A percentile compares a stretch with the other conserved stretches of the same genome.
These are phyloP conservation scores for Dynastes hyllus DNA, from an alignment of 2,888 invertebrate species.

Conservation along the genomic window DNA sequence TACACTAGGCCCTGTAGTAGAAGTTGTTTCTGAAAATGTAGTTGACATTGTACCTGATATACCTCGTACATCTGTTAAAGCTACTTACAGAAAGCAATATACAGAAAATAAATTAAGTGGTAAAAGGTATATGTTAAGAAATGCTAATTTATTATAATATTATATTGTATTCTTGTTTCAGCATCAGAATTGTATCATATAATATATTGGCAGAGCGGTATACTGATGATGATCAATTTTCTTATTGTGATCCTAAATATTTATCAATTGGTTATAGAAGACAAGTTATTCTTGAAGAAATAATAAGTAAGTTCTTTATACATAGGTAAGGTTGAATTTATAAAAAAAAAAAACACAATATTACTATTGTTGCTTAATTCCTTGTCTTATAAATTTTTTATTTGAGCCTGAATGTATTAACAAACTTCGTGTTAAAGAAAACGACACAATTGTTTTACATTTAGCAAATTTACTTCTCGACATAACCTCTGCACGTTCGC, in stretches of 20 bases:
- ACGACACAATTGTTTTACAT: too few relatives aligned
- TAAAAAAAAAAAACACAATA: too few relatives aligned
- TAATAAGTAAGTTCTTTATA: constrained; percentile 54
- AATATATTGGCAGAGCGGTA: constrained; percentile 93
- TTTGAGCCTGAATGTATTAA: too few relatives aligned
- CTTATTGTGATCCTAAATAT: constrained; percentile 87
- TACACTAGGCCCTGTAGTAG: constrained; percentile 72
- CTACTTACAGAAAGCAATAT: constrained; percentile 75
- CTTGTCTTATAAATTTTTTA: too few relatives aligned
- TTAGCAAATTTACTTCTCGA: too few relatives aligned
- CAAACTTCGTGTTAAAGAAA: too few relatives aligned
- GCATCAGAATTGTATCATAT: constrained; percentile 86
- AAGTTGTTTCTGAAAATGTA: constrained; percentile 59
- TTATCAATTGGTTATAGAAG: constrained; percentile 89
- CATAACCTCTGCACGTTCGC: too few relatives aligned
- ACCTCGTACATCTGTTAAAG: constrained; percentile 82
- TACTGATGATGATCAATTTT: constrained; percentile 78
- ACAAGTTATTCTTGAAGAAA: constrained; percentile 85
- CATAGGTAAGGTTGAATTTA: too few relatives aligned
- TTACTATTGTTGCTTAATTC: too few relatives aligned
- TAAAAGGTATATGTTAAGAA: constrained; percentile 71
- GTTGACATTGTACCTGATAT: constrained; percentile 75
- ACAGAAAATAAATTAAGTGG: constrained; percentile 75
- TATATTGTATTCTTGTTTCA: constrained; percentile 65
- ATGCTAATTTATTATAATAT: constrained; percentile 54